Conservation (phyloP, 2,888 invertebrate genomes). For the Altica lythri region DNA sequence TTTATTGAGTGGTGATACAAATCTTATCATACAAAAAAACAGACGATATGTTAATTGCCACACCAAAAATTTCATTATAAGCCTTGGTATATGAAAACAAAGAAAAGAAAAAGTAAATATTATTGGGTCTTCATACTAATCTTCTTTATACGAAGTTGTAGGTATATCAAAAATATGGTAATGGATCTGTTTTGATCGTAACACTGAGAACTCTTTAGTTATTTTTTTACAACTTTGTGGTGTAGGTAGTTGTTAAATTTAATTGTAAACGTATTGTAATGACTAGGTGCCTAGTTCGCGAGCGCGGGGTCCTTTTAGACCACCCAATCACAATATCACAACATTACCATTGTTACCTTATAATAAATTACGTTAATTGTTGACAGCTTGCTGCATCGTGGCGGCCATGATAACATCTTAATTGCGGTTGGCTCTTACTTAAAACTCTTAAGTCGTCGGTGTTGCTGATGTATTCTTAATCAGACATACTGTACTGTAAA, state of each 20-base stretch:
- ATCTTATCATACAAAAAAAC: too few relatives aligned
- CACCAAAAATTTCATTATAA: too few relatives aligned
- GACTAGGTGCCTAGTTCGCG: constrained; percentile 10
- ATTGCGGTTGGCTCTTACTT: constrained; percentile 55
- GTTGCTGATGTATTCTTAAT: constrained; percentile 52
- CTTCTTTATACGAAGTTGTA: too few relatives aligned
- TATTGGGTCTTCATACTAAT: too few relatives aligned
- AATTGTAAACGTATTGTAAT: constrained; percentile 1
- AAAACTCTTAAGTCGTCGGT: constrained; percentile 51
- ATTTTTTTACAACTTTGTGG: too few relatives aligned
- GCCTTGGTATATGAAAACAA: too few relatives aligned
- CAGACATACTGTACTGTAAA: constrained; percentile 40
- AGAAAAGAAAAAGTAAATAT: too few relatives aligned
- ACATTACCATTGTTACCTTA: constrained; percentile 58
- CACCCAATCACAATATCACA: constrained; percentile 59
- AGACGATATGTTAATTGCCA: too few relatives aligned
- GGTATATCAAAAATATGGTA: too few relatives aligned
- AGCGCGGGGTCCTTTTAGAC: constrained; percentile 45
- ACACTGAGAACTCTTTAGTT: too few relatives aligned
- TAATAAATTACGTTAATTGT: constrained; percentile 60
- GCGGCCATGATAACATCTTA: constrained; percentile 58
- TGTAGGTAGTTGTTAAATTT: background rate
- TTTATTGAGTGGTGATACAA: too few relatives aligned
- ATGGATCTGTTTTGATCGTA: too few relatives aligned
- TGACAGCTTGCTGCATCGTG: constrained; percentile 57